Conservation (phyloP, 1,140 invertebrate species). For the Sinella curviseta region DNA sequence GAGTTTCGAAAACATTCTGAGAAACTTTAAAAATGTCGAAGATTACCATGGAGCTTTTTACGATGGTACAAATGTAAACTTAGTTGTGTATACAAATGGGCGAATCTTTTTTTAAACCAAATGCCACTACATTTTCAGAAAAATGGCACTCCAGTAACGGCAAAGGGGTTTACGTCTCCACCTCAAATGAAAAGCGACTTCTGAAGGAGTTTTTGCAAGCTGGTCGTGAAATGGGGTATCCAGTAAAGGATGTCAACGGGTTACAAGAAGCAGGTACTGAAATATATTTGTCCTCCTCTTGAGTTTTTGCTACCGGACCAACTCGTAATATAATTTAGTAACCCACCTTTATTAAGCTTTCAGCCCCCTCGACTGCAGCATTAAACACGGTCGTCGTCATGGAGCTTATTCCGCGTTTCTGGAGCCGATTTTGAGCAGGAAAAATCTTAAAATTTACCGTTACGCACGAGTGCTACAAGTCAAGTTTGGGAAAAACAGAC, state of each 20-base stretch:
- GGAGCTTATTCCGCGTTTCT: conserved; percentile 74
- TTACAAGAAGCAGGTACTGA: conserved; percentile 72
- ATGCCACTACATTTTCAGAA: not conserved
- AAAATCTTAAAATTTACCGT: conserved; percentile 68
- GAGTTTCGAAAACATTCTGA: conserved; percentile 59
- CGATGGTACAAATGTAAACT: conserved; percentile 10
- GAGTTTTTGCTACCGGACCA: not conserved
- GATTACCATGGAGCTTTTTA: conserved; percentile 29
- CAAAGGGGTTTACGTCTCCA: not conserved
- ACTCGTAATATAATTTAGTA: not conserved
- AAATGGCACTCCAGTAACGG: not conserved
- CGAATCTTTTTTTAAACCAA: not conserved
- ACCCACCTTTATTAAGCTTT: conserved; percentile 56
- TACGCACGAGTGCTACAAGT: conserved; percentile 60
- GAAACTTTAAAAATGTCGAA: too few species aligned
- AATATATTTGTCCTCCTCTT: not conserved
- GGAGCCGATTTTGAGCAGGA: conserved; percentile 63
- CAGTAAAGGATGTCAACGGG: conserved; percentile 84
- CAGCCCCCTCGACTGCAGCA: conserved; percentile 64
- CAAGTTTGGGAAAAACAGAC: conserved; percentile 4
- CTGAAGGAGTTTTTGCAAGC: conserved; percentile 84
- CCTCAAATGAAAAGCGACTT: conserved; percentile 65
- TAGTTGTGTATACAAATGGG: too few species aligned
- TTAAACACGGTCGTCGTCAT: conserved; percentile 67
- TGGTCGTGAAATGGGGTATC: conserved; percentile 83